Evolutionary conservation across 2,797 vertebrate species (phyloP), one percentile per base, ranked within the genome.

Genomic region (Tinamus major): DNA sequence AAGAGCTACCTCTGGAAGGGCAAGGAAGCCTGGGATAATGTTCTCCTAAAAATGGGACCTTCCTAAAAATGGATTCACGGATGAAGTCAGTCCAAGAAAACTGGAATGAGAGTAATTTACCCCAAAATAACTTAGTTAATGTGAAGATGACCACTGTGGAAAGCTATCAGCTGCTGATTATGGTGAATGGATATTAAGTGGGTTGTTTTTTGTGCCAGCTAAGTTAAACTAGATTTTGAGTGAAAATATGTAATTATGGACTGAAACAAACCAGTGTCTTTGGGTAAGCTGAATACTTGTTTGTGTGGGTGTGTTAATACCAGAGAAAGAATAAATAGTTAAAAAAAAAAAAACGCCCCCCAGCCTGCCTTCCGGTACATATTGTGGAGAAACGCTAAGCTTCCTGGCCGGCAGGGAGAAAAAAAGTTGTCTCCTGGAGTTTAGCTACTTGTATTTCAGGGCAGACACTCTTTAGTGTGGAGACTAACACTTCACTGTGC

Each of bases 371-470:
- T 95, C 90, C 86, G 94, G 58, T 90, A 75, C 49, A 31, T 27
- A 91, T 87, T 87, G 80, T 65, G 69, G 65, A 70, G 86, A 83
- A 92, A 78, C 62, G 84, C 20, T 80, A 74, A 78, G 84, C 92
- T 94, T 96, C 93, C 95, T 95, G 84, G 79, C 65, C 72, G 48
- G 75, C 90, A 94, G 95, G 94, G 92, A 95, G 71, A 56, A 86
- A 93, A 93, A 65, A 76, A 88, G 48, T 59, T 90, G 78, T 85
- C 94, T 95, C 92, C 94, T 91, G 92, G 53, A 78, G 94, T 69
- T 64, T 7, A 87, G 92, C 90, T 96, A 63, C 84, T 95, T 93
- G 86, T 72, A 72, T 94, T 95, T 96, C 93, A 93, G 90, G 88
- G 84, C 93, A 96, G 91, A 55, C 42, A 75, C 62, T 29, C 29